Percentiles rank a stretch among this genome's conserved stretches.
phyloP scores from a whole-genome alignment of 2,113 vertebrate genomes.

The Acrocephalus kingi region DNA sequence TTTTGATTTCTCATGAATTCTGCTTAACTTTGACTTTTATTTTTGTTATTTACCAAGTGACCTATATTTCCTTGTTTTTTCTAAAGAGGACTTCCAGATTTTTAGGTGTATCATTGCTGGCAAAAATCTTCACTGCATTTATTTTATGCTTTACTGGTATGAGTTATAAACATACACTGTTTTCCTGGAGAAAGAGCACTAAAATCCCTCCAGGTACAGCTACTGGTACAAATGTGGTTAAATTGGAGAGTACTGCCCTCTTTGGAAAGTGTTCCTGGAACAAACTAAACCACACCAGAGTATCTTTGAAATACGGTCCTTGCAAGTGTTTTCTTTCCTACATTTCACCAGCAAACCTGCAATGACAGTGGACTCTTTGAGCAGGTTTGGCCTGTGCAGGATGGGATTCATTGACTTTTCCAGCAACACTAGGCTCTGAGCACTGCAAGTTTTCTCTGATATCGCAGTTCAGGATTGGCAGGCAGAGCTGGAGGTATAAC shows the following conservation, averaged over 20 bases:
- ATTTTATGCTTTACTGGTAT: not conserved
- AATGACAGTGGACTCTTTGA: not conserved
- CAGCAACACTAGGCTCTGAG: not conserved
- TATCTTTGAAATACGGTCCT: not conserved
- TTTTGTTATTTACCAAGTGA: not conserved
- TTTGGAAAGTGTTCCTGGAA: not conserved
- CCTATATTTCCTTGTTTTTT: not conserved
- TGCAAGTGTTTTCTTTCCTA: not conserved
- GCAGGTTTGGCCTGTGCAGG: not conserved
- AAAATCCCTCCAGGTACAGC: not conserved
- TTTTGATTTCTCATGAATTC: not conserved
- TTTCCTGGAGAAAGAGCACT: not conserved
- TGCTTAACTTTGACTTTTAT: not conserved
- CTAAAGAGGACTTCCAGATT: not conserved
- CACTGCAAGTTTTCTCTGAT: not conserved
- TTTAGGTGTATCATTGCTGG: not conserved
- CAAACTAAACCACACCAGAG: not conserved
- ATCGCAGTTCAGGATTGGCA: not conserved
- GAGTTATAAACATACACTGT: not conserved
- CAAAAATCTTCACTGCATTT: not conserved
- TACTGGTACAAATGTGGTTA: not conserved
- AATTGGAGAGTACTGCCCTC: not conserved
- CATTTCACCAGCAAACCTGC: not conserved
- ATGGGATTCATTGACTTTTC: not conserved
- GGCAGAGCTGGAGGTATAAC: not conserved